These are phyloP conservation scores for Gobio occitaniae DNA, from an alignment of 2,797 vertebrate genomes.

Conservation along the genomic window DNA sequence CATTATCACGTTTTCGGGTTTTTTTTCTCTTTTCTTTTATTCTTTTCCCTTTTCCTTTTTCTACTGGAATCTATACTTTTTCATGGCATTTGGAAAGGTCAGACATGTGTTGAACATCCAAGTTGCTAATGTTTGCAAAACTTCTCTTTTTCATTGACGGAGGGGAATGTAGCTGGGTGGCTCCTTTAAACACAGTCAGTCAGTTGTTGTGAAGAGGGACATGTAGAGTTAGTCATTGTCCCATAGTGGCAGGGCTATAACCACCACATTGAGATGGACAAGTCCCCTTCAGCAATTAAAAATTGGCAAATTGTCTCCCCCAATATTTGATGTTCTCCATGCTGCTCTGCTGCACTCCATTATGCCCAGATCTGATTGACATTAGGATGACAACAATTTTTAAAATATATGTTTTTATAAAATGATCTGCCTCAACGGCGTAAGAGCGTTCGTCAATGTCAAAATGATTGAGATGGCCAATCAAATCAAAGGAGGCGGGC, in stretches of 20 bases:
- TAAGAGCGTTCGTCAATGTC: not conserved
- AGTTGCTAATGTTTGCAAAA: constrained; percentile 66
- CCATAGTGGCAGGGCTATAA: not conserved
- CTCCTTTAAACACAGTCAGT: constrained; percentile 46
- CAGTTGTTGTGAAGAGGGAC: constrained; percentile 31
- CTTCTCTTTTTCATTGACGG: constrained; percentile 57
- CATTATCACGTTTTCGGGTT: constrained; percentile 57
- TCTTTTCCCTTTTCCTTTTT: constrained; percentile 51
- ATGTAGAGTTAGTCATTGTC: not conserved
- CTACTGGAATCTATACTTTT: constrained; percentile 64
- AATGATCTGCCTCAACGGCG: not conserved
- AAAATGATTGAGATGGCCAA: not conserved
- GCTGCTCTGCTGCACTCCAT: not conserved
- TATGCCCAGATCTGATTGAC: not conserved
- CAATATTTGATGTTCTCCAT: not conserved
- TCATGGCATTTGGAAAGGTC: constrained; percentile 70
- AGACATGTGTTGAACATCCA: constrained; percentile 69
- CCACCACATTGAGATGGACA: not conserved
- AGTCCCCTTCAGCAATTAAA: not conserved
- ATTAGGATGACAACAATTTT: not conserved
- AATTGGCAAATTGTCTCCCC: not conserved
- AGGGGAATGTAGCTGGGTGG: constrained; percentile 40
- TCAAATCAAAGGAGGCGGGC: not conserved
- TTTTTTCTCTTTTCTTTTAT: constrained; percentile 54
- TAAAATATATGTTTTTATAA: not conserved